Evolutionary conservation across 2,113 vertebrate genomes (phyloP).

Genomic region (Alosa alosa): DNA sequence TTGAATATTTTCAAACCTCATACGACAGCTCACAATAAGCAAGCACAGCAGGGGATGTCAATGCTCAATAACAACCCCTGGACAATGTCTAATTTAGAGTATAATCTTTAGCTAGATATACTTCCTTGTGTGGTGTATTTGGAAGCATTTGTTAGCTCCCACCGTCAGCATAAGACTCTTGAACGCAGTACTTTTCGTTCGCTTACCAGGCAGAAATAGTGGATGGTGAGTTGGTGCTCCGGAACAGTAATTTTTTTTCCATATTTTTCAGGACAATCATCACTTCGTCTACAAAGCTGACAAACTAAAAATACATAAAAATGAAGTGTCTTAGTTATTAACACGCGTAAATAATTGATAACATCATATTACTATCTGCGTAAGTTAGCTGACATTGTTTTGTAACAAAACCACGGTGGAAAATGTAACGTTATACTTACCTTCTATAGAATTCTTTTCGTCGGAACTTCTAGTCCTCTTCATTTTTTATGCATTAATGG

Average conservation of each 20-base stretch:
- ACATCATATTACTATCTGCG: too few relatives aligned
- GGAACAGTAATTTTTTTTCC: constrained; percentile 84
- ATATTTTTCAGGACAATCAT: constrained; percentile 85
- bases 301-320: constrained; percentile 72
- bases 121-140: too few relatives aligned
- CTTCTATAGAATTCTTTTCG: background rate
- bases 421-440: background rate
- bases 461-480: background rate
- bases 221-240: constrained; percentile 79
- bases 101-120: too few relatives aligned
- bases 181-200: background rate
- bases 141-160: background rate
- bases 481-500: background rate
- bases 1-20: background rate
- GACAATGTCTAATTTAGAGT: too few relatives aligned
- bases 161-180: background rate
- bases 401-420: background rate
- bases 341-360: background rate
- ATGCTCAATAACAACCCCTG: too few relatives aligned
- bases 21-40: background rate
- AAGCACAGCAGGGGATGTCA: background rate
- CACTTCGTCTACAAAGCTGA: constrained; percentile 79
- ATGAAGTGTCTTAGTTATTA: background rate
- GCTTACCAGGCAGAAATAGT: constrained; percentile 93
- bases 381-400: background rate